Base-by-base conservation (phyloP, 1,140 invertebrate species). In the Drosophila oshimai region DNA sequence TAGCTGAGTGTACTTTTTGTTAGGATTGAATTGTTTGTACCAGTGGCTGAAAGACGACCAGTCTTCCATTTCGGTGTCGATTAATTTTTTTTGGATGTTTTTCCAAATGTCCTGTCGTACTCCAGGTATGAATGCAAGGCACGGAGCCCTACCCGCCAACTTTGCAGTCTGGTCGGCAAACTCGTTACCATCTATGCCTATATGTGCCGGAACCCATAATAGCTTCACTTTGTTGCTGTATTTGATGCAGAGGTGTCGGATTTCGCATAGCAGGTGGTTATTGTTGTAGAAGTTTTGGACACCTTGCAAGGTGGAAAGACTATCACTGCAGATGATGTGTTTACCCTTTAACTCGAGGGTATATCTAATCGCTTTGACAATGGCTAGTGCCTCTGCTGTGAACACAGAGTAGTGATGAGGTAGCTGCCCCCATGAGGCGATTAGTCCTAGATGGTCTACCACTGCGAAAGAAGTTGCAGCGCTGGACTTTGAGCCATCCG, bases 281-380 rank as follows among this genome's bases (percentile, higher is more conserved):
- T 54, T 54, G 3, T 54, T 42, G 37, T 9, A 42, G 12, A 50
- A 50, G 20, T 50, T 50, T 24, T 26, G 33, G 6, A 50, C 37
- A 13, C 36, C 24, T 31, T 33, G 37, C 18, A 42, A 10, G 22
- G 17, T 20, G 26, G 15, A 20, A n/a, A 41, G 17, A 34, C 15
- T 37, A 31, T 39, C 47, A 26, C 36, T 53, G 4, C 24, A 53
- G 34, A n/a, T n/a, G n/a, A n/a, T n/a, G n/a, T n/a, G n/a, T n/a
- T n/a, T 22, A 3, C 22, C 22, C 22, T 22, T 22, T 3, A 22
- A 5, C 29, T 41, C 4, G 17, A 42, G 50, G 4, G 26, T 37
- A 20, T 13, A 4, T 53, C 29, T 31, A 41, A 42, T 31, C 29
- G 37, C 36, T 6, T 34, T 26, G 9, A 39, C 9, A n/a, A 50